Conservation (phyloP, 2,113 vertebrate genomes). For the Rhodinocichla rosea region DNA sequence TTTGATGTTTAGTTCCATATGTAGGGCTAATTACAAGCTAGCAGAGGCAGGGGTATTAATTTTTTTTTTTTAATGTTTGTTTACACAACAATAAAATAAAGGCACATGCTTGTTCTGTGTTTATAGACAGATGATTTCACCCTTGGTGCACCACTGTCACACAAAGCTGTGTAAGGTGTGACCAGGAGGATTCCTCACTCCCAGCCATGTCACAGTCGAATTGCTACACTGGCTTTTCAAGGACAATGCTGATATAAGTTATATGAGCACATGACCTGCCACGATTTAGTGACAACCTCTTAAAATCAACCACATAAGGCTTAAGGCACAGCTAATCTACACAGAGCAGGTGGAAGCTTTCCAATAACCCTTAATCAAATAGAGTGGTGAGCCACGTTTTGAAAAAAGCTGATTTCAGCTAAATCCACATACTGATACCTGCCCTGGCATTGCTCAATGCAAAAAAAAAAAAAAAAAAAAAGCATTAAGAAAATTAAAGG, state of each 20-base stretch:
- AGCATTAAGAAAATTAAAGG: neutral
- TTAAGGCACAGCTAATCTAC: neutral
- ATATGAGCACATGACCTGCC: neutral
- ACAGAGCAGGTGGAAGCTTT: neutral
- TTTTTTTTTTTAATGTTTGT: neutral
- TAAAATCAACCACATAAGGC: neutral
- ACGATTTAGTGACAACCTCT: neutral
- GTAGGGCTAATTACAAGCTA: neutral
- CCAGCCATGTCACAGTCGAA: neutral
- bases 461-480: neutral
- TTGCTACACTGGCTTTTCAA: neutral
- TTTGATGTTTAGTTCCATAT: neutral
- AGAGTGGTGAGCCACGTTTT: neutral
- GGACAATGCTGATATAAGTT: neutral
- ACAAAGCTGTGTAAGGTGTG: neutral
- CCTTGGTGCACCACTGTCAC: neutral
- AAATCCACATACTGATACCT: neutral
- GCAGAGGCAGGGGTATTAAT: neutral
- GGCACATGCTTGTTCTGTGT: neutral
- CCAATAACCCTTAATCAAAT: neutral
- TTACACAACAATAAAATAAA: neutral
- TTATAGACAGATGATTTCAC: neutral
- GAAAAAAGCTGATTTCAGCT: neutral
- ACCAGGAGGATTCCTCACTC: neutral
- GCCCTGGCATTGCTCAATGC: neutral